Conservation (phyloP, 2,797 vertebrate species). For the Sebastes matsubarae region DNA sequence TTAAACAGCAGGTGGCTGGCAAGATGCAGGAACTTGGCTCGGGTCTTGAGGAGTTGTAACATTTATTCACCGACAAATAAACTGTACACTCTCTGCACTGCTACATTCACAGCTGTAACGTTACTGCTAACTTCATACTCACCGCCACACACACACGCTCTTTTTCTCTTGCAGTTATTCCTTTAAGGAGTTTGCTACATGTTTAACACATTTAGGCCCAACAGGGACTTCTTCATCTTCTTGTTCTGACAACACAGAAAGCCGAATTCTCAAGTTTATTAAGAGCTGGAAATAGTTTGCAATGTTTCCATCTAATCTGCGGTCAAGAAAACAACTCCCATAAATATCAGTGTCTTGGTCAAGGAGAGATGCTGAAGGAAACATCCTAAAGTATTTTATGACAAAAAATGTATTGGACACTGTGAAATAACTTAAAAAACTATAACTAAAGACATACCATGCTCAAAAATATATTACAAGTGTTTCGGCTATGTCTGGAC, state of each 20-base stretch:
- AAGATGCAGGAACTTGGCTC: not conserved
- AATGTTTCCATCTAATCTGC: not conserved
- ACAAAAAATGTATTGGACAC: not conserved
- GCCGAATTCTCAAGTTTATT: not conserved
- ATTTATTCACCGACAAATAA: not conserved
- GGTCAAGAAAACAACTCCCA: not conserved
- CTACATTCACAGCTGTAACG: no score
- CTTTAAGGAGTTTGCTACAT: not conserved
- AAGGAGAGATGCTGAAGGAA: not conserved
- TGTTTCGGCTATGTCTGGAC: not conserved
- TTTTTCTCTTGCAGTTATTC: not conserved
- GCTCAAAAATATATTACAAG: not conserved
- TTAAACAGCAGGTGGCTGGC: not conserved
- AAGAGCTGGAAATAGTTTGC: not conserved
- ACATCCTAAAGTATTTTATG: not conserved
- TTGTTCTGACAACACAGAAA: not conserved
- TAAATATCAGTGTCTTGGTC: not conserved
- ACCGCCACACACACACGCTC: not conserved
- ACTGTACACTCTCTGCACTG: no score
- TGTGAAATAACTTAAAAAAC: not conserved
- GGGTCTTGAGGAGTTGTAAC: not conserved
- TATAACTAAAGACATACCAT: not conserved
- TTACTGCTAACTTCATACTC: not conserved
- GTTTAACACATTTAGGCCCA: rapidly evolving
- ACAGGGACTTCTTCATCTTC: not conserved